These are phyloP conservation scores for Tenodera sinensis DNA, from an alignment of 2,888 invertebrate species.

Conservation along the genomic window DNA sequence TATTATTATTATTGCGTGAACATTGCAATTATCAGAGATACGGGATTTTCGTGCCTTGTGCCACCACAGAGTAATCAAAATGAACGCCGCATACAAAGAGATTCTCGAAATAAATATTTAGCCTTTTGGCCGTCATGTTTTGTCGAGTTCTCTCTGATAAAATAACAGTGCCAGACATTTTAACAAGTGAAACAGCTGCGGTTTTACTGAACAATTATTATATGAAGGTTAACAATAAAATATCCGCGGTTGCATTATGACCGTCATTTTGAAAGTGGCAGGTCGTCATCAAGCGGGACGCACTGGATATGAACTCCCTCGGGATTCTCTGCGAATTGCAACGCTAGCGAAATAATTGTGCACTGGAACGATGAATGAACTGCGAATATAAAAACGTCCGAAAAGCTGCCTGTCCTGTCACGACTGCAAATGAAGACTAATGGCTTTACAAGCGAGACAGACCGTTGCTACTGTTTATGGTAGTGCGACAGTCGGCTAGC, in stretches of 20 bases:
- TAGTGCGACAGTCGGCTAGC: no score
- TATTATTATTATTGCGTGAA: no score
- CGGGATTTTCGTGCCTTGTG: no score
- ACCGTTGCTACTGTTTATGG: not conserved
- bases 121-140: no score
- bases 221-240: not conserved
- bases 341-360: not conserved
- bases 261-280: not conserved
- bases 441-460: not conserved
- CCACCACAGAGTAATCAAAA: no score
- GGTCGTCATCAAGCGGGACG: not conserved
- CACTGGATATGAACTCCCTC: not conserved
- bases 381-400: not conserved
- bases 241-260: not conserved
- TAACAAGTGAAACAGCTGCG: not conserved
- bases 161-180: not conserved
- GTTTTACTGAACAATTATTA: not conserved
- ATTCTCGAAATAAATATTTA: no score
- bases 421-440: not conserved
- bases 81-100: no score
- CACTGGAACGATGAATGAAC: not conserved
- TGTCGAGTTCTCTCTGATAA: no score
- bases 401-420: not conserved
- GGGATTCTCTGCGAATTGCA: not conserved
- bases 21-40: no score